phyloP scores from a whole-genome alignment of 2,888 invertebrate species.

The Lochmaea crataegi region DNA sequence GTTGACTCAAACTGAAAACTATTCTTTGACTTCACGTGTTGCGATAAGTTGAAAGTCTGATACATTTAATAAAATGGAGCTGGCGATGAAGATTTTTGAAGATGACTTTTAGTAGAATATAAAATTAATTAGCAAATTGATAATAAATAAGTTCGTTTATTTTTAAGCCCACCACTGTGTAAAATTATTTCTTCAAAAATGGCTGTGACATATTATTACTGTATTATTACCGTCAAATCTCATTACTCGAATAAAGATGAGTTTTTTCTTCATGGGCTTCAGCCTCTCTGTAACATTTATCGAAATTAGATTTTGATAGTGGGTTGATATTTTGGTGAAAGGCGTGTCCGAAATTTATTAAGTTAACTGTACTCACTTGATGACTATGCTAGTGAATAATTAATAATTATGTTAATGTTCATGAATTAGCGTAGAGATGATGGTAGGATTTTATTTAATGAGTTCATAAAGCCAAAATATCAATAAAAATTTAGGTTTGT shows the following conservation, averaged over 20 bases:
- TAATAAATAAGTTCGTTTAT: too few species aligned
- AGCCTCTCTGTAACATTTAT: constrained; percentile 35
- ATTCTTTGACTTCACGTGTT: too few species aligned
- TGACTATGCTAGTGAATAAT: constrained; percentile 17
- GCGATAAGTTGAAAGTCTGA: too few species aligned
- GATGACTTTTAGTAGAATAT: too few species aligned
- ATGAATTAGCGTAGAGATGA: background rate
- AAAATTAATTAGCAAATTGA: too few species aligned
- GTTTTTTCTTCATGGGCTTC: constrained; percentile 9
- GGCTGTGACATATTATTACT: constrained; percentile 28
- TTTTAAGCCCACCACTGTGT: background rate
- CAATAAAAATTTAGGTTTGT: too few species aligned
- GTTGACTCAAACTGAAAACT: too few species aligned
- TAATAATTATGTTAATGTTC: constrained; percentile 28
- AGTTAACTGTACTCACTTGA: constrained; percentile 27
- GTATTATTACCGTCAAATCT: constrained; percentile 36
- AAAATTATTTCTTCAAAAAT: constrained; percentile 14
- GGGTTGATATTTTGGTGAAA: constrained; percentile 28
- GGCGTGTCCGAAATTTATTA: constrained; percentile 29
- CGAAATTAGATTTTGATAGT: constrained; percentile 31
- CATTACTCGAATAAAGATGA: constrained; percentile 31
- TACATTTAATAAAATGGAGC: too few species aligned
- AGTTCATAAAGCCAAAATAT: too few species aligned
- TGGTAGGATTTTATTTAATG: background rate
- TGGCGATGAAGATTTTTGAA: too few species aligned